Evolutionary conservation across 2,113 vertebrate species (phyloP).

Genomic region (chimpanzee (Pan troglodytes)): DNA sequence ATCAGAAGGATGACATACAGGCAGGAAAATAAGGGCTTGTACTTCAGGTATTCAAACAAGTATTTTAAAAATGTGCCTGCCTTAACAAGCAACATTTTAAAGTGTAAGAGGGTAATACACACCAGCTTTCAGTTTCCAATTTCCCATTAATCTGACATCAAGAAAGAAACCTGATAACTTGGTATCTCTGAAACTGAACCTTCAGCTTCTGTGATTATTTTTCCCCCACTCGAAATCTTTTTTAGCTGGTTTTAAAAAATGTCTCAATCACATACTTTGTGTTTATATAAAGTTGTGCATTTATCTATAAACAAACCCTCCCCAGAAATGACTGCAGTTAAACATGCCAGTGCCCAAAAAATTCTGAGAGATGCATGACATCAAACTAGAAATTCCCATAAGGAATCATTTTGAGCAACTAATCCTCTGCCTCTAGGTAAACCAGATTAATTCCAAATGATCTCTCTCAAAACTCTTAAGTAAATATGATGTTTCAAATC

Average conservation of each 20-base stretch:
- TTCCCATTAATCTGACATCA: conserved; percentile 27
- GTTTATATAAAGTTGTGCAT: background rate
- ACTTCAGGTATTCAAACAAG: conserved; percentile 46
- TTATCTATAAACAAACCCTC: background rate
- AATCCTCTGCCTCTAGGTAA: conserved; percentile 51
- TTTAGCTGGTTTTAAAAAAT: background rate
- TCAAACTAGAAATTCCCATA: background rate
- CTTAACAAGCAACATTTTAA: conserved; percentile 38
- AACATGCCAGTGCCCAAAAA: background rate
- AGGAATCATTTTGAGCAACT: conserved; percentile 2
- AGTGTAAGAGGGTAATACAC: background rate
- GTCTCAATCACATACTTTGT: background rate
- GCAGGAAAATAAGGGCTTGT: conserved; percentile 36
- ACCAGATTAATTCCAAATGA: conserved; percentile 50
- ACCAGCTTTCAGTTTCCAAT: background rate
- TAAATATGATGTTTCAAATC: conserved; percentile 46
- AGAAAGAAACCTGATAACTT: conserved; percentile 29
- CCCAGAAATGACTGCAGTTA: background rate
- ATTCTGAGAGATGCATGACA: background rate
- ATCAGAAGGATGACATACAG: background rate
- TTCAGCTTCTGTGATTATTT: background rate
- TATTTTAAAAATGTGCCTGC: conserved; percentile 60
- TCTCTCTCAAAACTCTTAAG: conserved; percentile 31
- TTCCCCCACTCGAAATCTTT: background rate
- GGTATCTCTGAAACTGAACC: conserved; percentile 16